Evolutionary conservation across 2,888 invertebrate species (phyloP), one percentile per base, ranked within the genome.

Genomic region (Ophion ventricosus): DNA sequence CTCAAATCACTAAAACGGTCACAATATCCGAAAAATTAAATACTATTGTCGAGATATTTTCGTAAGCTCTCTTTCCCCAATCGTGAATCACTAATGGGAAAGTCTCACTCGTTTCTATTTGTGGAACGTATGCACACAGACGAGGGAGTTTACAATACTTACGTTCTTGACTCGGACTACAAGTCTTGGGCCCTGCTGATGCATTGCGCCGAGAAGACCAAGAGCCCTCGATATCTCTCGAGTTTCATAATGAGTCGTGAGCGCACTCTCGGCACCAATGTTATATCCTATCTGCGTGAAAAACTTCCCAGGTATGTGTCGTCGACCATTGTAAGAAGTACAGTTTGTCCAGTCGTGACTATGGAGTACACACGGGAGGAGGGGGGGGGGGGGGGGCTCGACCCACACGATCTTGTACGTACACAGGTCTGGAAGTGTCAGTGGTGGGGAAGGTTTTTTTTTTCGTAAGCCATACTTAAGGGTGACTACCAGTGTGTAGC

Each of bases 141-240:
- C 93, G 97, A 97, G 93, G 98, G 97, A 14, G 95, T 97, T 86
- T 98, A 98, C 94, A 98, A 98, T 91, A 98, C 98, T 0, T 98
- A 97, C 91, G 96, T 98, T 0, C 92, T 98, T 88, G 98, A 98
- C 91, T 97, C 97, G 0, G 97, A 98, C 91, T 97, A 97, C 92
- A 95, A 95, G 80, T 96, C 96, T 1, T 98, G 97, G 97, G 96
- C 97, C 0, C 93, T 98, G 63, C 94, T 98, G 40, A 95, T 98
- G 91, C 98, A 98, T 91, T 98, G 98, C 89, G 98, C 98, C 0
- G 98, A 97, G 90, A 97, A 98, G 93, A 95, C 95, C 69, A 96
- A 96, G 87, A 96, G 96, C 63, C 95, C 97, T 0, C 94, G 97
- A 69, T 98, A 97, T 92, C 94, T 98, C 56, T 97, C 97, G 35